Evolutionary conservation across 2,888 invertebrate genomes (phyloP).

Genomic region (Abrostola triplasia): DNA sequence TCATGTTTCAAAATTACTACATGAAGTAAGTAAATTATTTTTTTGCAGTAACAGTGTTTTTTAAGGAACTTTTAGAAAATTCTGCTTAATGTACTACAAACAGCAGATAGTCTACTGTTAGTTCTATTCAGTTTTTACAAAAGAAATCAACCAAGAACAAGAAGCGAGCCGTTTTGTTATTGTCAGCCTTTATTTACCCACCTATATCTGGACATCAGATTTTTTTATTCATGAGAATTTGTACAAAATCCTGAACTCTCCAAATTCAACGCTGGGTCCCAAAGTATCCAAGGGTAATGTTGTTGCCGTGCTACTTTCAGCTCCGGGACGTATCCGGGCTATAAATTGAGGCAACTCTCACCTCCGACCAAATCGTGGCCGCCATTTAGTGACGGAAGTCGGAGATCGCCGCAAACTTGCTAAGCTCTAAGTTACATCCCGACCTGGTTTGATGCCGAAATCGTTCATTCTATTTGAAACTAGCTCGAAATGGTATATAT

Average conservation of each 20-base stretch:
- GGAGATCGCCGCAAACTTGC: conserved; percentile 68
- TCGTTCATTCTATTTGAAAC: conserved; percentile 60
- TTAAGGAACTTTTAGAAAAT: no score
- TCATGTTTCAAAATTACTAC: no score
- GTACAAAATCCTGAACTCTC: conserved; percentile 2
- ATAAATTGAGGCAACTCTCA: conserved; percentile 47
- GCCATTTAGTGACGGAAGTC: conserved; percentile 69
- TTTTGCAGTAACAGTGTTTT: no score
- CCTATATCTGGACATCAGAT: background rate
- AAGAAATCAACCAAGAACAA: background rate
- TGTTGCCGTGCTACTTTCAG: conserved; percentile 30
- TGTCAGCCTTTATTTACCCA: no score
- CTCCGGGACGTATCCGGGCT: conserved; percentile 29
- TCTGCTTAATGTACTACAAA: no score
- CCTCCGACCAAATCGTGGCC: conserved; percentile 61
- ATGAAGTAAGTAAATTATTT: no score
- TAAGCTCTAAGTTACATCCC: conserved; percentile 58
- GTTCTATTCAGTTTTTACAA: no score
- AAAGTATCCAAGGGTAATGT: conserved; percentile 14
- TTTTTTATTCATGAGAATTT: conserved; percentile 8
- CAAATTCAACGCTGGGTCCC: conserved; percentile 4
- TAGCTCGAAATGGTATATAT: conserved; percentile 13
- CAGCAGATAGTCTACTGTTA: no score
- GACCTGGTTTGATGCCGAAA: conserved; percentile 62
- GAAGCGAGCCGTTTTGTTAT: background rate